These are phyloP conservation scores for Tetrax tetrax DNA, from an alignment of 2,113 vertebrate species.

Conservation along the genomic window DNA sequence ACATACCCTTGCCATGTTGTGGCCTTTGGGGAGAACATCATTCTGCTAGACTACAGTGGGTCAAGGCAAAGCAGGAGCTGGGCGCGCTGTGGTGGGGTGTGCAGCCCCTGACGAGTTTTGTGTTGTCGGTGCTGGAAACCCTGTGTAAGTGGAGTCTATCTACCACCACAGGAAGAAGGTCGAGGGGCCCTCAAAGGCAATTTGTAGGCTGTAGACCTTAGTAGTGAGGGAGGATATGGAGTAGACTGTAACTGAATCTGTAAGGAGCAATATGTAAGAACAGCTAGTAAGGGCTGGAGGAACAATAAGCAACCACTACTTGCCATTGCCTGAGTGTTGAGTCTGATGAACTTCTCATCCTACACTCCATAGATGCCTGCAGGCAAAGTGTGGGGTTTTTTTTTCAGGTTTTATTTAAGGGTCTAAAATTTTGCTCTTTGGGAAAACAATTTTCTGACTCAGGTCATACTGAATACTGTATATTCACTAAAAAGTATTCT, in stretches of 20 bases:
- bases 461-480: background rate
- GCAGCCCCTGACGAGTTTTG: accelerated
- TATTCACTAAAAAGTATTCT: background rate
- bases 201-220: background rate
- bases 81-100: accelerated
- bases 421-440: background rate
- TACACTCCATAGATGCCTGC: background rate
- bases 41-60: background rate
- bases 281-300: background rate
- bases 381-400: background rate
- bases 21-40: no score
- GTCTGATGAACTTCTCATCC: background rate
- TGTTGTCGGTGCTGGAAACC: accelerated
- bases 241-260: background rate
- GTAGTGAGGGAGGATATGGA: background rate
- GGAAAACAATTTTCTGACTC: background rate
- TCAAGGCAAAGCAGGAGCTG: background rate
- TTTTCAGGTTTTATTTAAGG: background rate
- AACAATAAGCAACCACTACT: background rate
- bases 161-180: accelerated
- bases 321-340: background rate
- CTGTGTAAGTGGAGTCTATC: background rate
- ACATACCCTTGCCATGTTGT: background rate
- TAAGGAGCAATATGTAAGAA: background rate
- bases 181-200: background rate